Evolutionary conservation across 2,113 vertebrate genomes (phyloP).

Genomic region (Vulpes lagopus): DNA sequence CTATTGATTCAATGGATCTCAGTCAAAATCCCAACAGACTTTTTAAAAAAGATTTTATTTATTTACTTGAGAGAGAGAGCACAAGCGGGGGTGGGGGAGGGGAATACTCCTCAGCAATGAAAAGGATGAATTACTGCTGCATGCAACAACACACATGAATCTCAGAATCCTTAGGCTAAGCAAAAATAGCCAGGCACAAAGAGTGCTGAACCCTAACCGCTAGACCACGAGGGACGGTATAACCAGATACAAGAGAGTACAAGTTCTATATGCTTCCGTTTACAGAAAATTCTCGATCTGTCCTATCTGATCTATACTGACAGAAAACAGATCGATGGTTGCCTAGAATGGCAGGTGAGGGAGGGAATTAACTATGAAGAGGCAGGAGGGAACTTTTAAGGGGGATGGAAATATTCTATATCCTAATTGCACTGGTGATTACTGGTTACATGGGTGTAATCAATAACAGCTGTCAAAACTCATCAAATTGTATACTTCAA

Average conservation of each 20-base stretch:
- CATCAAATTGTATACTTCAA: constrained; percentile 29
- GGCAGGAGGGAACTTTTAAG: background rate
- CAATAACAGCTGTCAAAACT: background rate
- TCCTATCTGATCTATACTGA: constrained; percentile 1
- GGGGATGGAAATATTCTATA: constrained; percentile 6
- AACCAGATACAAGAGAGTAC: constrained; percentile 3
- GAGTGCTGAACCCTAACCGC: no score
- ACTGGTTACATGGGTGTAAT: background rate
- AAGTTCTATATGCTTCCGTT: constrained; percentile 31
- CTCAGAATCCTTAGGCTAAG: constrained; percentile 49
- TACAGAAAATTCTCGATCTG: constrained; percentile 45
- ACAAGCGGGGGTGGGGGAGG: background rate
- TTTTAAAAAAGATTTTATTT: background rate
- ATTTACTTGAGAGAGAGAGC: background rate
- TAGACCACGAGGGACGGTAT: background rate
- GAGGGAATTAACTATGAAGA: constrained; percentile 12
- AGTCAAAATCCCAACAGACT: constrained; percentile 30
- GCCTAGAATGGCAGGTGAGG: constrained; percentile 13
- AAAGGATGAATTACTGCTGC: constrained; percentile 6
- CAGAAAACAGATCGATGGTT: constrained; percentile 24
- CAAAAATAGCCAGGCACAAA: constrained; percentile 20
- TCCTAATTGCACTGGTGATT: background rate
- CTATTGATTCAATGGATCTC: background rate
- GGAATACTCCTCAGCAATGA: constrained; percentile 24
- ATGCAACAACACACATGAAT: background rate